Conservation (phyloP, 2,113 vertebrate genomes). For the Prunella fulvescens region DNA sequence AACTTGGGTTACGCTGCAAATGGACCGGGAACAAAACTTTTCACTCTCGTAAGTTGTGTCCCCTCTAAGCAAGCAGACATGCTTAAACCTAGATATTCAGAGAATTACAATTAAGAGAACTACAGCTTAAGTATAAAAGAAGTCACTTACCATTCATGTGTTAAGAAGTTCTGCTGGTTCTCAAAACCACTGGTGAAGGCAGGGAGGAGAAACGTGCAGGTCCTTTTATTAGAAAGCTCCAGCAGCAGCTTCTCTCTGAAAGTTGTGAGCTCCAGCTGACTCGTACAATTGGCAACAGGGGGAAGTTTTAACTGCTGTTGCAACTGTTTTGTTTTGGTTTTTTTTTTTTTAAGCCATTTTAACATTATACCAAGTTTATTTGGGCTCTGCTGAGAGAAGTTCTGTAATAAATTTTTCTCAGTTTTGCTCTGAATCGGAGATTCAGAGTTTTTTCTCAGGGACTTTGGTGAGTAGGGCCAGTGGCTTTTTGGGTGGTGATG, state of each 20-base stretch:
- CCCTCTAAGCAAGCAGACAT: background rate
- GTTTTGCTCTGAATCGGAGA: background rate
- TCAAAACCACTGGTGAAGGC: background rate
- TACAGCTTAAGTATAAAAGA: background rate
- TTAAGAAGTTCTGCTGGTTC: background rate
- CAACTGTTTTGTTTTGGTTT: background rate
- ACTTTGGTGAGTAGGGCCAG: background rate
- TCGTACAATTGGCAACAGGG: background rate
- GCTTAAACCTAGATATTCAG: background rate
- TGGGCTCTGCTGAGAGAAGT: background rate
- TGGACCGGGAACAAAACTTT: background rate
- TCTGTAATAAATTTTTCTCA: background rate
- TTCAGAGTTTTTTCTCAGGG: background rate
- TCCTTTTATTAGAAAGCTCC: constrained; percentile 49
- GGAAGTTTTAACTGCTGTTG: constrained; percentile 46
- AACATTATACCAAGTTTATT: background rate
- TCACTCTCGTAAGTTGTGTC: accelerated
- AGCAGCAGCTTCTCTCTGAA: background rate
- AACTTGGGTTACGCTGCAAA: background rate
- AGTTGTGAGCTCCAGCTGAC: constrained; percentile 14
- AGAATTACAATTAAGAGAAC: background rate
- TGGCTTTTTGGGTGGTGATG: background rate
- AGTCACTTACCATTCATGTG: constrained; percentile 33
- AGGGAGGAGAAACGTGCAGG: background rate
- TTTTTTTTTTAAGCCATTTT: background rate